A percentile compares a stretch with the other conserved stretches of the same genome.
phyloP scores from a whole-genome alignment of 2,888 invertebrate species.

The Cloeon dipterum region DNA sequence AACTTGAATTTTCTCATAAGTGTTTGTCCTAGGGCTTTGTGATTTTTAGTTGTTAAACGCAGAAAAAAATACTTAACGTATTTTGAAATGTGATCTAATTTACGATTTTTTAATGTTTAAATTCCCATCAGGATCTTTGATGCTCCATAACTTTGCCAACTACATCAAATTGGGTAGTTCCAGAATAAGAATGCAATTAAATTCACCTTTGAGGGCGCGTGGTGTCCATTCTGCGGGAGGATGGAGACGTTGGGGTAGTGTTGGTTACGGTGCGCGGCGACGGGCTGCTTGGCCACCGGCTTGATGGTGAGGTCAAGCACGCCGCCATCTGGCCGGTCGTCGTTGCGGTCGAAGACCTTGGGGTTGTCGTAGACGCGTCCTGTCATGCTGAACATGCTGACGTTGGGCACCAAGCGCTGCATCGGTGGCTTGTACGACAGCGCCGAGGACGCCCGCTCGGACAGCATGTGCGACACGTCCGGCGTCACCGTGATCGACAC shows the following conservation, averaged over 20 bases:
- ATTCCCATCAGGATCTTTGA: too few relatives aligned
- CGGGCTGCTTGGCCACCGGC: background rate
- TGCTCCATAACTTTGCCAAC: too few relatives aligned
- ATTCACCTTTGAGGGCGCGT: too few relatives aligned
- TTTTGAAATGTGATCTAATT: too few relatives aligned
- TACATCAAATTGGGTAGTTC: too few relatives aligned
- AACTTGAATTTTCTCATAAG: too few relatives aligned
- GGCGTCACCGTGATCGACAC: slow-evolving; percentile 24
- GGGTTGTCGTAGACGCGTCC: background rate
- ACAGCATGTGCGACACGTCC: slow-evolving; percentile 20
- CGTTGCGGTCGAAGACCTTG: background rate
- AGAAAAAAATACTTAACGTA: too few relatives aligned
- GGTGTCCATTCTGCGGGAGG: background rate
- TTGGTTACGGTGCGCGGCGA: too few relatives aligned
- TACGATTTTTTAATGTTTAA: too few relatives aligned
- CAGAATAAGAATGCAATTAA: too few relatives aligned
- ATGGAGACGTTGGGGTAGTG: background rate
- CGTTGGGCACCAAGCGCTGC: background rate
- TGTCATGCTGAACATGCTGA: background rate
- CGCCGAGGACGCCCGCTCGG: slow-evolving; percentile 10
- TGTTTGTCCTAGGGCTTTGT: too few relatives aligned
- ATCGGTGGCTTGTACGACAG: background rate
- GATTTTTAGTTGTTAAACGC: too few relatives aligned
- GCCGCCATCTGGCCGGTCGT: background rate
- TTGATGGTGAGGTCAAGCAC: background rate